phyloP scores from a whole-genome alignment of 2,888 invertebrate species.

The Pantelozetes paolii region DNA sequence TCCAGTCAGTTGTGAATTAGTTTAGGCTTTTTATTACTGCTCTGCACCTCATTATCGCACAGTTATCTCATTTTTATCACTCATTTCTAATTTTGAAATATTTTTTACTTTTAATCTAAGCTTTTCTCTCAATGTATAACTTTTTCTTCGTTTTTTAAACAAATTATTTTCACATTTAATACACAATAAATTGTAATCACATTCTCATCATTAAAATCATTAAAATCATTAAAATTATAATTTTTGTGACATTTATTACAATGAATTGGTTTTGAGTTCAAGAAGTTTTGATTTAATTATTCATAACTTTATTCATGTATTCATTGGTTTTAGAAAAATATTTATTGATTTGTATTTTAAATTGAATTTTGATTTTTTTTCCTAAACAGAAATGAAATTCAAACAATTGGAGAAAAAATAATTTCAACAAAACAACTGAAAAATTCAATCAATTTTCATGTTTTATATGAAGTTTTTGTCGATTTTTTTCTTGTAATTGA shows the following conservation, averaged over 20 bases:
- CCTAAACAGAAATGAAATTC: conserved; percentile 11
- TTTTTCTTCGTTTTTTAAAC: no score
- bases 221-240: no score
- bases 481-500: no score
- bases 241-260: no score
- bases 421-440: background rate
- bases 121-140: no score
- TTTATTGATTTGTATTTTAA: no score
- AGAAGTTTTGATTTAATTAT: background rate
- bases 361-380: no score
- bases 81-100: background rate
- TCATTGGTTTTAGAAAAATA: no score
- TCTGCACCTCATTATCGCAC: background rate
- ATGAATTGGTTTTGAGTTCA: background rate
- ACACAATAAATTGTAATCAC: no score
- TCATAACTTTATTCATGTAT: no score
- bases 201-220: no score
- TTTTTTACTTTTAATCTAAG: background rate
- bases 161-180: background rate
- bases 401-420: conserved; percentile 27
- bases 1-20: background rate
- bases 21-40: background rate
- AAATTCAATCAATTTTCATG: background rate
- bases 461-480: no score
- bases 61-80: conserved; percentile 2